phyloP scores from a whole-genome alignment of 1,140 invertebrate genomes.

The Bemisia tabaci region DNA sequence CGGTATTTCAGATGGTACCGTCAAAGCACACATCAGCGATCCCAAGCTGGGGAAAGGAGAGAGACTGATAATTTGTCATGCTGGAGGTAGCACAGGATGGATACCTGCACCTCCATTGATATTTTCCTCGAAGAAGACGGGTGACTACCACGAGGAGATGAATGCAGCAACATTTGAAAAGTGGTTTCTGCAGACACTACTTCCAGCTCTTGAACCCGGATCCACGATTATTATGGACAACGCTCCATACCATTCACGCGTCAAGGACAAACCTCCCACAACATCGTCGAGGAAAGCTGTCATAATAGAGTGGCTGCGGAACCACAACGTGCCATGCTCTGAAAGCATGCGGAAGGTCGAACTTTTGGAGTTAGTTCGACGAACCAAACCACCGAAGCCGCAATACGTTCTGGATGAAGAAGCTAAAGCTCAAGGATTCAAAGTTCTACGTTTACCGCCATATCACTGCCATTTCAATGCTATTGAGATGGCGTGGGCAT shows the following conservation, averaged over 20 bases:
- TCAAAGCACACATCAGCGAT: too few species aligned
- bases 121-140: too few species aligned
- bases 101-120: too few species aligned
- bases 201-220: conserved; percentile 12
- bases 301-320: too few species aligned
- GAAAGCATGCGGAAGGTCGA: too few species aligned
- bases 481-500: conserved; percentile 22
- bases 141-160: too few species aligned
- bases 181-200: conserved; percentile 17
- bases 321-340: too few species aligned
- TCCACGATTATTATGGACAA: conserved; percentile 19
- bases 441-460: conserved; percentile 22
- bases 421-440: conserved; percentile 13
- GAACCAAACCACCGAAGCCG: neutral
- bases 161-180: conserved; percentile 17
- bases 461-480: conserved; percentile 24
- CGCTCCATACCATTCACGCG: conserved; percentile 18
- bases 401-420: conserved; percentile 21
- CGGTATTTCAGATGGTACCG: too few species aligned
- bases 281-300: too few species aligned
- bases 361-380: neutral
- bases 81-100: too few species aligned
- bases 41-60: too few species aligned
- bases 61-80: too few species aligned
- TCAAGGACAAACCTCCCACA: conserved; percentile 10